Base-by-base conservation (phyloP, 2,113 vertebrate species). In the Ginglymostoma cirratum region DNA sequence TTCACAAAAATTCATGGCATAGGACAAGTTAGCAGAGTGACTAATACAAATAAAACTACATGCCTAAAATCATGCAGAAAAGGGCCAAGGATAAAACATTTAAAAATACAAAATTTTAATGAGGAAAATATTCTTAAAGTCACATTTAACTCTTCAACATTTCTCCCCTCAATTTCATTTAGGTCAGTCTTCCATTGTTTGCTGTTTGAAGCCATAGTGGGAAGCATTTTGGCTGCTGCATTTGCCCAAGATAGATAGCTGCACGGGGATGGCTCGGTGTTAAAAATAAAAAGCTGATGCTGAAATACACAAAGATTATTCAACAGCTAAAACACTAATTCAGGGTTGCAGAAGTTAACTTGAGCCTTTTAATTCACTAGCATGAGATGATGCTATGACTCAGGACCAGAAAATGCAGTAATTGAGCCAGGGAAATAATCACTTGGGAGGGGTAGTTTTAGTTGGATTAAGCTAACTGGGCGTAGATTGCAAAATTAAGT, bases 131-230 rank as follows among this genome's bases (percentile, higher is more conserved):
- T 45, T 45, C 1, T 45, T 45, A 45, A 45, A 45, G 45, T 45
- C 45, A 45, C 45, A 45, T 45, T 45, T 45, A 45, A 45, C 45
- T 45, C 55, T 6, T 3, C 52, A 8, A 61, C 7, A 61, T 61
- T 61, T n/a, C n/a, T n/a, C n/a, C n/a, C n/a, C n/a, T n/a, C n/a
- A n/a, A n/a, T n/a, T n/a, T n/a, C n/a, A n/a, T 61, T 61, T 61
- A n/a, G n/a, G 78, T 92, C 48, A 92, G 55, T 92, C 86, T 66
- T n/a, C 89, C 70, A 76, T 93, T 34, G n/a, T 66, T 93, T 93
- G 89, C 38, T 21, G 19, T 42, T 42, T 83, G 38, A 42, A 17
- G 5, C n/a, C 78, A 38, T 80, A 30, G 27, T 89, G 48, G 55
- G 89, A 66, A n/a, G 61, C 34, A n/a, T 21, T 38, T 93, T 93